Percentiles rank a stretch among this genome's conserved stretches.
Conservation (phyloP, 2,113 vertebrate genomes). For the Pseudorhombus dupliciocellatus region DNA sequence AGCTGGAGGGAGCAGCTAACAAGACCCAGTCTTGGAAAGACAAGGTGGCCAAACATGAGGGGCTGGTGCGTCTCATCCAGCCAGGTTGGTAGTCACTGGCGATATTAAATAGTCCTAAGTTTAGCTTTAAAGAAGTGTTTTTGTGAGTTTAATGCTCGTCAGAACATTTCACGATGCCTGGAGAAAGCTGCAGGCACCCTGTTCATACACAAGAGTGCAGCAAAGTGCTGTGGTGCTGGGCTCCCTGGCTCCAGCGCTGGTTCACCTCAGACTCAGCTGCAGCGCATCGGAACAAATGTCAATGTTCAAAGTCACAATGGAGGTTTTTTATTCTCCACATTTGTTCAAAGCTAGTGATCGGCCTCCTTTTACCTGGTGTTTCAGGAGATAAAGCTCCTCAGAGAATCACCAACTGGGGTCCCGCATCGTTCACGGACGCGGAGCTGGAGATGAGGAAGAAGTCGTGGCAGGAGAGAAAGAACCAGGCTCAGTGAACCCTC, state of each 20-base stretch:
- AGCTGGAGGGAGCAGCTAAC: constrained; percentile 86
- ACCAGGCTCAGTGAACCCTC: constrained; percentile 15
- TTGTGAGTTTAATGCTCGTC: too few species aligned
- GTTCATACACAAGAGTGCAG: too few species aligned
- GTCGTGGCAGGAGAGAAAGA: constrained; percentile 89
- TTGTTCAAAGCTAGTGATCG: not conserved
- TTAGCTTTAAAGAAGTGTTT: not conserved
- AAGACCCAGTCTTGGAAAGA: constrained; percentile 95
- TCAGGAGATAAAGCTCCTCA: constrained; percentile 87
- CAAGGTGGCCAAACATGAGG: constrained; percentile 93
- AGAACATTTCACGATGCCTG: not conserved
- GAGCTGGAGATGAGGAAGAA: constrained; percentile 88
- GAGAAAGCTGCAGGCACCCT: too few species aligned
- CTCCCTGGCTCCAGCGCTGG: not conserved
- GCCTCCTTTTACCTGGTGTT: constrained; percentile 17
- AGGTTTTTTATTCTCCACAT: not conserved
- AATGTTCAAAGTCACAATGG: not conserved
- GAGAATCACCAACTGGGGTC: constrained; percentile 91
- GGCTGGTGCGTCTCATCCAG: constrained; percentile 92
- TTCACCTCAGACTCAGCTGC: not conserved
- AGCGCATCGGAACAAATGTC: not conserved
- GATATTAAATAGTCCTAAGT: not conserved
- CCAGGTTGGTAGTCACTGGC: constrained; percentile 83
- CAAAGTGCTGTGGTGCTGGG: too few species aligned
- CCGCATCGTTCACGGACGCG: constrained; percentile 86